Base-by-base conservation (phyloP, 1,140 invertebrate species). In the Chymomyza costata region DNA sequence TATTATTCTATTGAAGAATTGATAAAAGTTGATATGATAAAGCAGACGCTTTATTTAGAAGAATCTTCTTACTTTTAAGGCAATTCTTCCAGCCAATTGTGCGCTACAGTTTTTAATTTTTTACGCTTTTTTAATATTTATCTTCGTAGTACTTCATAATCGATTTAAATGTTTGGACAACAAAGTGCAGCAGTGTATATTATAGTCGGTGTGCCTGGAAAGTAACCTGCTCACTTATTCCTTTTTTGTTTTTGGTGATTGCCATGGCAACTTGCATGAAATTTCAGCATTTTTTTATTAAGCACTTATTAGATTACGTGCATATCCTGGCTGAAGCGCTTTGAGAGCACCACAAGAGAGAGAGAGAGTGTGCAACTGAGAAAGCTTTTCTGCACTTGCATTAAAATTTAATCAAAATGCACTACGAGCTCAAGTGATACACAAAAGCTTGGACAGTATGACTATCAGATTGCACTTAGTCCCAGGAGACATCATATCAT, bases 401-500 rank as follows among this genome's bases (percentile, higher is more conserved):
- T 58, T 64, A 34, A 18, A 55, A 54, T 59, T 31, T 18, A 14
- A 41, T 30, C 45, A 25, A 3, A 37, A 25, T 25, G 21, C n/a
- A 8, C 21, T 25, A 25, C 3, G 21, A n/a, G 3, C 21, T 25
- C 8, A 54, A 48, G 25, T 54, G 61, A 44, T 50, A 30, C 34
- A 19, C 32, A 59, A 39, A n/a, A 60, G 43, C 16, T 48, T 48
- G 32, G 32, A 32, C 56, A n/a, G n/a, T n/a, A n/a, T 49, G 35
- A 46, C 45, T 48, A 47, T 53, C 21, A 76, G n/a, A n/a, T 14
- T 43, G 35, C n/a, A 49, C 41, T 14, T 32, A 25, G 18, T 25
- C 30, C 46, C 60, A 41, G n/a, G n/a, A n/a, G n/a, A n/a, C 49
- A 43, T 16, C 41, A 49, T 50, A 51, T 76, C 56, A 76, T 76